Evolutionary conservation across 2,113 vertebrate genomes (phyloP), one percentile per base, ranked within the genome.

Genomic region (Guaruba guarouba): DNA sequence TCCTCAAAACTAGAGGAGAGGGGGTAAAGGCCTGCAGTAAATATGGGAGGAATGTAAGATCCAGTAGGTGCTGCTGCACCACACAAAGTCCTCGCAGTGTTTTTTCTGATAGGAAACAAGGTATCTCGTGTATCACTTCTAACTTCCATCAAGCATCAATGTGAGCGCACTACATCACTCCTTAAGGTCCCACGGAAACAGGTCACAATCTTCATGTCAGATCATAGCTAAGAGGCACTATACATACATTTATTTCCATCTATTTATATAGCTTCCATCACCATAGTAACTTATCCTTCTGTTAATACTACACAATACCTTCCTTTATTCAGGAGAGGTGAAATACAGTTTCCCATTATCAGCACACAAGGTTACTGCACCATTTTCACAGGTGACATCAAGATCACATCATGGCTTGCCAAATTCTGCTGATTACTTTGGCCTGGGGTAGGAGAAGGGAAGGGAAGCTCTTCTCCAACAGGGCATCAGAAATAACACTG

Each of bases 271-370:
- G 80, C 69, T 77, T 93, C 46, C 57, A 91, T 96, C 77, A 79
- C 95, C 92, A 93, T 91, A 91, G 95, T 92, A 94, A 96, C 96
- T 93, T 66, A 37, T 7, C 86, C 74, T 79, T 43, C 88, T 82
- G 74, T 55, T 94, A 88, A 10, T 43, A 61, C 69, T 78, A 54
- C 49, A 7, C 2, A 2, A 3, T 18, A 37, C 17, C 91, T 43
- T 28, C 35, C 71, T 59, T 83, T 71, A 28, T 64, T 39, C 71
- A 7, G 66, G 66, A 57, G 81, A 76, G 66, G n/a, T 10, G 69
- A 89, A 93, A 82, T 35, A 43, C 35, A 54, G 57, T 54, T 67
- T 73, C 37, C 69, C 37, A 27, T 41, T 46, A 17, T 54, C 61
- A 35, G 49, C 77, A 35, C 57, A 62, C 74, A 19, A 55, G 81